A percentile compares a stretch with the other conserved stretches of the same genome.
Evolutionary conservation across 1,140 invertebrate species (phyloP).

Genomic region (Pseudachorutes palmiensis): DNA sequence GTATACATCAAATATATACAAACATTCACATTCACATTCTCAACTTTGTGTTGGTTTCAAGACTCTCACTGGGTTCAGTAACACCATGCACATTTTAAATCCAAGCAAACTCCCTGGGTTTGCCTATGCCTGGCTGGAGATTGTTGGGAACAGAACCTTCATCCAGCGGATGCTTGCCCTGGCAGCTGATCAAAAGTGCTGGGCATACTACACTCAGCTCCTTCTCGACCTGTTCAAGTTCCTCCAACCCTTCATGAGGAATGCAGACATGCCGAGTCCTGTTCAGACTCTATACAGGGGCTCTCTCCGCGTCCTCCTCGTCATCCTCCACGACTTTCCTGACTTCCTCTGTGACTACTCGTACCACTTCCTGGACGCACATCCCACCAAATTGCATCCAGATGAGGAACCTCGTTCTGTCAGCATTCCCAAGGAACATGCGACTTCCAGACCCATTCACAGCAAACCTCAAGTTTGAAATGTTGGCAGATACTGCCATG

Average conservation of each 20-base stretch:
- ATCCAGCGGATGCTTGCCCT: conserved; percentile 86
- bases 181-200: conserved; percentile 65
- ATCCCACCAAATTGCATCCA: conserved; percentile 95
- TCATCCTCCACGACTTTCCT: conserved; percentile 95
- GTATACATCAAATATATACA: neutral
- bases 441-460: conserved; percentile 95
- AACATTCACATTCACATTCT: no score
- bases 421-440: conserved; percentile 96
- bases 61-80: conserved; percentile 80
- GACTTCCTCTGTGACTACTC: conserved; percentile 99
- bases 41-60: no score
- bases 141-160: conserved; percentile 92
- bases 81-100: conserved; percentile 80
- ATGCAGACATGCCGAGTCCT: conserved; percentile 88
- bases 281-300: conserved; percentile 92
- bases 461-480: conserved; percentile 92
- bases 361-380: conserved; percentile 97
- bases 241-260: conserved; percentile 89
- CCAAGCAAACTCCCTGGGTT: conserved; percentile 96
- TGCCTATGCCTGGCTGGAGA: conserved; percentile 95
- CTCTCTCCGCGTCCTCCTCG: conserved; percentile 86
- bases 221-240: conserved; percentile 94
- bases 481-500: conserved; percentile 64
- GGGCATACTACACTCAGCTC: conserved; percentile 82
- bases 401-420: conserved; percentile 95